Base-by-base conservation (phyloP, 2,888 invertebrate genomes). In the Pristionchus arcanus region DNA sequence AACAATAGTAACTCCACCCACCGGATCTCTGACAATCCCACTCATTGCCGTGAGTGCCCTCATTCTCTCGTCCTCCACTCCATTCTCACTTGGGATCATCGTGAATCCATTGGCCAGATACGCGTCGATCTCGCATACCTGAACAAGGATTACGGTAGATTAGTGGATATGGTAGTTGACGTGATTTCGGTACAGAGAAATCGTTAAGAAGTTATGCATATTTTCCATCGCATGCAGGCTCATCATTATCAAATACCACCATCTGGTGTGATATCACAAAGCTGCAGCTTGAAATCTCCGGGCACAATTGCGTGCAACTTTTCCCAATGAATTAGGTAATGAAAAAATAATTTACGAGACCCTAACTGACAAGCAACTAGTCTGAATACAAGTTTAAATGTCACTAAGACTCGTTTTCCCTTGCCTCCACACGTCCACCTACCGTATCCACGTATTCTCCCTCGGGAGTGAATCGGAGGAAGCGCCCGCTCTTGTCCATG, bases 31-130 rank as follows among this genome's bases (percentile, higher is more conserved):
- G 1, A 94, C 94, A 68, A 94, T 91, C 85, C 94, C 94, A 49
- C 92, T 92, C 90, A 94, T 91, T 11, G 91, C 91, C 84, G 28
- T 84, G 42, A 21, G 53, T 28, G 42, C 34, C 11, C 59, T 19
- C 42, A n/a, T 37, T 9, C 42, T n/a, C 42, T 77, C n/a, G 42
- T 77, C 77, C 77, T 42, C 77, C 77, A 42, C 49, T 42, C 25
- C 77, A 42, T 42, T 42, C 25, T 77, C 77, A 2, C 25, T 0
- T 0, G 87, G 87, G 15, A 55, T 55, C 34, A 87, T n/a, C 49
- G 91, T 91, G 90, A 94, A 95, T 15, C 94, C 93, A 86, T 94
- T 94, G 16, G 92, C 93, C 15, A 94, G 87, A 89, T 93, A 94
- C 55, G 93, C 92, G 90, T 94, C 94, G 71, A 94, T 92, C 87